A percentile compares a stretch with the other conserved stretches of the same genome.
Conservation (phyloP, 2,113 vertebrate genomes). For the Scomber scombrus region DNA sequence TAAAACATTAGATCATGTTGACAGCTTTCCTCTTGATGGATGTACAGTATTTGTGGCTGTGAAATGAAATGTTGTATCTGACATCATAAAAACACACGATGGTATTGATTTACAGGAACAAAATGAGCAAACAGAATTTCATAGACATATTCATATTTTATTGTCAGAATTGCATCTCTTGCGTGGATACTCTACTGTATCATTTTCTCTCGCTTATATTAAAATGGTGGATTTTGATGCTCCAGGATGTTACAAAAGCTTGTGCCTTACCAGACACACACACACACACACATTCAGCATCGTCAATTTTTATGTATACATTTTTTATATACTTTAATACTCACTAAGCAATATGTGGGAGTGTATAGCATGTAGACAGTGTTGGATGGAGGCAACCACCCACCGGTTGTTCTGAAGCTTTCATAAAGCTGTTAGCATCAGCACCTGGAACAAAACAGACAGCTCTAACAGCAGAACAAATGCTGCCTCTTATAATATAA, state of each 20-base stretch:
- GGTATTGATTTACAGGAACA: slow-evolving; percentile 10
- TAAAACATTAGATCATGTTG: neutral
- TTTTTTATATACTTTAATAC: slow-evolving; percentile 4
- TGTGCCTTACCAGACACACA: slow-evolving; percentile 16
- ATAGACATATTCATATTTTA: neutral
- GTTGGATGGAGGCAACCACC: neutral
- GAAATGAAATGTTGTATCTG: slow-evolving; percentile 7
- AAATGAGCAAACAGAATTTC: slow-evolving; percentile 22
- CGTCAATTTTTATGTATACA: neutral
- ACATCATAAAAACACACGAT: neutral
- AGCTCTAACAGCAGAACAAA: neutral
- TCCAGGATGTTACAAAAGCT: slow-evolving; percentile 18
- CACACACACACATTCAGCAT: neutral
- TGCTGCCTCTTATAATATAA: neutral
- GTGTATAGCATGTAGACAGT: neutral
- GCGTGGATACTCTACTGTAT: slow-evolving; percentile 12
- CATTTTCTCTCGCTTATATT: slow-evolving; percentile 8
- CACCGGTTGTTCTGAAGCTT: slow-evolving; percentile 18
- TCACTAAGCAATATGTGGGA: slow-evolving; percentile 1
- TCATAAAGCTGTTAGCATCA: slow-evolving; percentile 16
- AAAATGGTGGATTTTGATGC: slow-evolving; percentile 18
- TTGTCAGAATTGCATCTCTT: slow-evolving; percentile 7
- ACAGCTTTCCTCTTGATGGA: slow-evolving; percentile 30
- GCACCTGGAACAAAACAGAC: neutral
- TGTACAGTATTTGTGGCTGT: slow-evolving; percentile 13